Percentiles rank a stretch among this genome's conserved stretches.
Conservation (phyloP, 2,888 invertebrate genomes). For the Lasius platythorax region DNA sequence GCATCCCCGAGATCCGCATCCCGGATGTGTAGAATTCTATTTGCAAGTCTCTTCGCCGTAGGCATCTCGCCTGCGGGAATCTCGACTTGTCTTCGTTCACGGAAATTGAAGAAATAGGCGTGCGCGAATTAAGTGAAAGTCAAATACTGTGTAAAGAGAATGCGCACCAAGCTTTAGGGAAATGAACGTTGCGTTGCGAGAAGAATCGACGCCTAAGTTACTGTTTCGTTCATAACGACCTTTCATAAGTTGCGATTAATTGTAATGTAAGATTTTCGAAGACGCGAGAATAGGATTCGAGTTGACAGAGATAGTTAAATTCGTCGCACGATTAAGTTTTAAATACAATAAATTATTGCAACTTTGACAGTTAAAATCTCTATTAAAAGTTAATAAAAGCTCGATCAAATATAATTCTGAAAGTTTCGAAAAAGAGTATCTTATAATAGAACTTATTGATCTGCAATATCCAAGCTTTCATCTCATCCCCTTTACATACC, state of each 20-base stretch:
- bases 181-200: background rate
- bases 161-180: background rate
- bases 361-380: background rate
- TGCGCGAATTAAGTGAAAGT: conserved; percentile 36
- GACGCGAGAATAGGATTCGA: background rate
- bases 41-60: conserved; percentile 45
- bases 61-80: conserved; percentile 30
- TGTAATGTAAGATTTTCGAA: background rate
- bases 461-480: conserved; percentile 34
- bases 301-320: background rate
- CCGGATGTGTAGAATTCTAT: conserved; percentile 40
- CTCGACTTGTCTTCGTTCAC: conserved; percentile 44
- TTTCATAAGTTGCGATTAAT: background rate
- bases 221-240: background rate
- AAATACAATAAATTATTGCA: conserved; percentile 1
- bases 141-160: conserved; percentile 29
- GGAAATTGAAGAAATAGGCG: conserved; percentile 48
- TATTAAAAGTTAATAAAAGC: conserved; percentile 27
- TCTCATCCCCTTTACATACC: conserved; percentile 21
- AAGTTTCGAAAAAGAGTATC: conserved; percentile 12
- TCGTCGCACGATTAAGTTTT: background rate
- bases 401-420: conserved; percentile 19
- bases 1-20: conserved; percentile 8
- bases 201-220: conserved; percentile 11
- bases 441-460: conserved; percentile 47